Evolutionary conservation across 2,797 vertebrate species (phyloP).

Genomic region (Hydrophis major): DNA sequence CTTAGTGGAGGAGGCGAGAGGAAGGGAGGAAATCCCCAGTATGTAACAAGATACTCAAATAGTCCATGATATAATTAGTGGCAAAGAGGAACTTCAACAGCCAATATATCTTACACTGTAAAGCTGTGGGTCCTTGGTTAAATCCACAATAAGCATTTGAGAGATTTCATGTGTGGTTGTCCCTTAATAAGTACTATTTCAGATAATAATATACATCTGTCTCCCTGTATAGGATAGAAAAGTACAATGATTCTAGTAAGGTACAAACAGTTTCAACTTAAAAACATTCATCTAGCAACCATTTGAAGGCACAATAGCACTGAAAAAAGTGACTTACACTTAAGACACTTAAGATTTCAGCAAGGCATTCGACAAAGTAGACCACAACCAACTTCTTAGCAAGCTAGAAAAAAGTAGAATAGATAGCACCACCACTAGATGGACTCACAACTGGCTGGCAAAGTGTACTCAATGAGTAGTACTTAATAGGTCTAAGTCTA

Average conservation of each 20-base stretch:
- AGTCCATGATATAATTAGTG: slow-evolving; percentile 68
- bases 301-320: background rate
- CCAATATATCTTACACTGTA: slow-evolving; percentile 62
- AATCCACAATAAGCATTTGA: slow-evolving; percentile 39
- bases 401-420: too few species aligned
- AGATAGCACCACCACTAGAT: too few species aligned
- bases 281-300: background rate
- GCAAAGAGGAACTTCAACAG: slow-evolving; percentile 68
- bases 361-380: too few species aligned
- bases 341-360: background rate
- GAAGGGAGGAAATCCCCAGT: slow-evolving; percentile 45
- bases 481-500: too few species aligned
- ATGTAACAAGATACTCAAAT: slow-evolving; percentile 59
- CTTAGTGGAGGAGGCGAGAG: slow-evolving; percentile 40
- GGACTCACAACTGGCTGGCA: too few species aligned
- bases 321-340: background rate
- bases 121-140: slow-evolving; percentile 49
- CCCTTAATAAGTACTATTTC: background rate
- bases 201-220: background rate
- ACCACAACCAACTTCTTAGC: too few species aligned
- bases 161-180: background rate
- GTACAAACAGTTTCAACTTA: background rate
- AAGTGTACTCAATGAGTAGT: too few species aligned
- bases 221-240: background rate
- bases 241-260: background rate